A percentile compares a stretch with the other conserved stretches of the same genome.
These are phyloP conservation scores for Coracias cyanogaster DNA, from an alignment of 2,797 vertebrate species.

Conservation along the genomic window DNA sequence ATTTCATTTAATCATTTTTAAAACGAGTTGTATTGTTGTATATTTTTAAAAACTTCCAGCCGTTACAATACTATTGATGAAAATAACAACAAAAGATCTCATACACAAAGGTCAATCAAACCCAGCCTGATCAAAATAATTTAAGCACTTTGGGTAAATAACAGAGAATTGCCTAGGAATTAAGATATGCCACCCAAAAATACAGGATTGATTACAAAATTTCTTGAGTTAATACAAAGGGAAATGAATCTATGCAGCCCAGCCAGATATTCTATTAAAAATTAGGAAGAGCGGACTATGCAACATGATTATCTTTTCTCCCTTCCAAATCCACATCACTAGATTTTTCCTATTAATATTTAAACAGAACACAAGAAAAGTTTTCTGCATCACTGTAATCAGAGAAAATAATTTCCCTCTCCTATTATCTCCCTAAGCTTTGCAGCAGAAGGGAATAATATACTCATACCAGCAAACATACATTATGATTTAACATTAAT, in stretches of 20 bases:
- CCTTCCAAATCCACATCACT: background rate
- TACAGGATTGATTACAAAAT: constrained; percentile 18
- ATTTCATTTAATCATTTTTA: background rate
- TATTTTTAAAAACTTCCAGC: background rate
- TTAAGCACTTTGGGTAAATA: background rate
- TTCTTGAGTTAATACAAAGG: constrained; percentile 23
- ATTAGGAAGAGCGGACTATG: background rate
- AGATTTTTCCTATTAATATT: constrained; percentile 48
- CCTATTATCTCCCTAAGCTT: background rate
- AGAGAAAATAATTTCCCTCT: constrained; percentile 41
- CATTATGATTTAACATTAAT: constrained; percentile 42
- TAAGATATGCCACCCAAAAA: constrained; percentile 18
- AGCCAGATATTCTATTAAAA: constrained; percentile 39
- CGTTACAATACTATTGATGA: background rate
- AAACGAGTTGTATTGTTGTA: background rate
- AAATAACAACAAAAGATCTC: background rate
- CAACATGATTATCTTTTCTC: constrained; percentile 18
- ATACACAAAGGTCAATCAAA: background rate
- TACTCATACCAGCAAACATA: constrained; percentile 10
- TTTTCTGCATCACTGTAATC: constrained; percentile 41
- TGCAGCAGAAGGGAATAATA: constrained; percentile 7
- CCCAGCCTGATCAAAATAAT: background rate
- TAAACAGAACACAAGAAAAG: constrained; percentile 5
- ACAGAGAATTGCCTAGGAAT: background rate
- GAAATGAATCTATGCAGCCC: constrained; percentile 12